phyloP scores from a whole-genome alignment of 1,140 invertebrate species.

The Microplitis mediator region DNA sequence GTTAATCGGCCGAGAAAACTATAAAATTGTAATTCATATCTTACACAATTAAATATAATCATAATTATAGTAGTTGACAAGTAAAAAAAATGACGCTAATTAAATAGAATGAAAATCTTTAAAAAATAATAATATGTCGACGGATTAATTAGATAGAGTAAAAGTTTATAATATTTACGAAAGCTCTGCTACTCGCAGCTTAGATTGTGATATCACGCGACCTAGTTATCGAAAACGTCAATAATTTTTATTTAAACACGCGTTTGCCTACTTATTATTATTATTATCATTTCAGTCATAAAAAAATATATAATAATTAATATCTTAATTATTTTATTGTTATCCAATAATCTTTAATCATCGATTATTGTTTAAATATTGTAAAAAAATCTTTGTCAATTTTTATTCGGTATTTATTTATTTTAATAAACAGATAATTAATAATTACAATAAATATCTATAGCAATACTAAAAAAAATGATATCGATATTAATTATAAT shows the following conservation, averaged over 20 bases:
- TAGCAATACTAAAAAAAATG: no score
- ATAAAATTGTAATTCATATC: constrained; percentile 27
- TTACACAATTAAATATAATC: constrained; percentile 36
- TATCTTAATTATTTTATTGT: neutral
- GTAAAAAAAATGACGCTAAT: neutral
- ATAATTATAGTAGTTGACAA: constrained; percentile 6
- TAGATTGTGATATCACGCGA: constrained; percentile 45
- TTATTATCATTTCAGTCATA: constrained; percentile 19
- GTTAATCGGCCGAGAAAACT: constrained; percentile 47
- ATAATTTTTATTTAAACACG: constrained; percentile 33
- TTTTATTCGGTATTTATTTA: no score
- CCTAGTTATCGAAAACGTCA: constrained; percentile 29
- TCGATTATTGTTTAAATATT: no score
- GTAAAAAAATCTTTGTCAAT: no score
- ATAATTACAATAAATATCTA: no score
- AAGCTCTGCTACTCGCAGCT: constrained; percentile 35
- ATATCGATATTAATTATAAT: no score
- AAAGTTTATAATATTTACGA: constrained; percentile 19
- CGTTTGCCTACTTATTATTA: constrained; percentile 23
- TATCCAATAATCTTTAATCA: neutral
- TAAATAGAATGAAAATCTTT: neutral
- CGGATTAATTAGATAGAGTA: constrained; percentile 2
- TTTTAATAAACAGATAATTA: no score
- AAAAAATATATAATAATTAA: neutral
- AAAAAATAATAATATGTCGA: constrained; percentile 8